Evolutionary conservation across 2,888 invertebrate species (phyloP).

Genomic region (Rutpela maculata): DNA sequence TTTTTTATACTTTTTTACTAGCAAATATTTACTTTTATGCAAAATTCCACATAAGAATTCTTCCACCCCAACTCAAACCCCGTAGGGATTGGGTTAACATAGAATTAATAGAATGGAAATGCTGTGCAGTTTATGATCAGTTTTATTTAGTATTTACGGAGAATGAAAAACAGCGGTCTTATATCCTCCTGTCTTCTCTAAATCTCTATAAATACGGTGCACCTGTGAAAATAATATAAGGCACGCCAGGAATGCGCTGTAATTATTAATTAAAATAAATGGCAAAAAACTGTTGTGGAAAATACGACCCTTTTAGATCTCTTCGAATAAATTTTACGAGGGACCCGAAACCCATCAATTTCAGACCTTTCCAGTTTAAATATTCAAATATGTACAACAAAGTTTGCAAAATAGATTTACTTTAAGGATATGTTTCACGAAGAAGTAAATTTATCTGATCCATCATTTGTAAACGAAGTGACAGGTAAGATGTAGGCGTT

Average conservation of each 20-base stretch:
- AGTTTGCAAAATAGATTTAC: conserved; percentile 19
- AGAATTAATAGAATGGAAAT: too few species aligned
- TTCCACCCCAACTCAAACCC: too few species aligned
- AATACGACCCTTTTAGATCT: conserved; percentile 18
- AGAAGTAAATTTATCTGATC: conserved; percentile 20
- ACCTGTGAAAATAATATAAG: neutral
- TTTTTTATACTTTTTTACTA: too few species aligned
- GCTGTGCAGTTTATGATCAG: too few species aligned
- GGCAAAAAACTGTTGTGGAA: conserved; percentile 18
- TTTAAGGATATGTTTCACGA: conserved; percentile 25
- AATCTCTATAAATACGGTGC: too few species aligned
- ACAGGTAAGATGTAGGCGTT: neutral
- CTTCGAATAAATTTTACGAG: conserved; percentile 14
- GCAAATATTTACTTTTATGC: too few species aligned
- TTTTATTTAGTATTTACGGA: too few species aligned
- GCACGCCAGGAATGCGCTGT: neutral
- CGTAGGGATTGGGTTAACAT: too few species aligned
- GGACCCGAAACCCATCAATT: conserved; percentile 18
- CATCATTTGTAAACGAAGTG: conserved; percentile 11
- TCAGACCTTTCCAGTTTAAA: conserved; percentile 18
- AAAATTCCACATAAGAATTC: too few species aligned
- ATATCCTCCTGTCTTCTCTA: too few species aligned
- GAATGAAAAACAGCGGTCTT: too few species aligned
- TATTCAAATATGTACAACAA: conserved; percentile 17
- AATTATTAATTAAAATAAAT: conserved; percentile 20